Percentiles rank a stretch among this genome's conserved stretches.
These are phyloP conservation scores for Hydropsyche betteni DNA, from an alignment of 2,888 invertebrate species.

Conservation along the genomic window DNA sequence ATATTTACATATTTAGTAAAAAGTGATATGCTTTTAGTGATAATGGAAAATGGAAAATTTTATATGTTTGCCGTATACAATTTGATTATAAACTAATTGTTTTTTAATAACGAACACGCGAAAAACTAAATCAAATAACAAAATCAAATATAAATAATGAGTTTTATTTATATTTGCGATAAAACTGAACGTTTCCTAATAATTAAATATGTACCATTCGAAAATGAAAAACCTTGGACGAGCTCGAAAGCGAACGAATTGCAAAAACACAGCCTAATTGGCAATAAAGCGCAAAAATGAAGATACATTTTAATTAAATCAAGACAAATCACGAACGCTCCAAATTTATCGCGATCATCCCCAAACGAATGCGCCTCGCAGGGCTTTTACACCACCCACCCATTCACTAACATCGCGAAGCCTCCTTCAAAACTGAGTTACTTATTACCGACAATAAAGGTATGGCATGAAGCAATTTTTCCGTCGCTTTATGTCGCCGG, in stretches of 20 bases:
- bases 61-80: no score
- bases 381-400: constrained; percentile 7
- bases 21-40: no score
- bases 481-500: constrained; percentile 38
- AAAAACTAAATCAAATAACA: no score
- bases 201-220: no score
- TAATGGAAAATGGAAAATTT: no score
- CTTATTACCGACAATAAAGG: constrained; percentile 49
- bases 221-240: not conserved
- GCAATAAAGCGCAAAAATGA: constrained; percentile 11
- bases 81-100: no score
- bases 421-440: constrained; percentile 42
- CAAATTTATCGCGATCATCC: constrained; percentile 19
- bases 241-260: not conserved
- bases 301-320: constrained; percentile 24
- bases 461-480: constrained; percentile 45
- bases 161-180: no score
- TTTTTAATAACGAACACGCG: no score
- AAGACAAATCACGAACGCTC: constrained; percentile 4
- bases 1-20: no score
- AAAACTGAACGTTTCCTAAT: no score
- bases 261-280: not conserved
- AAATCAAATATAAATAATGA: no score
- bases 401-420: not conserved
- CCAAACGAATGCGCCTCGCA: constrained; percentile 2